A percentile compares a stretch with the other conserved stretches of the same genome.
Evolutionary conservation across 2,888 invertebrate species (phyloP).

Genomic region (Gnatocerus cornutus): DNA sequence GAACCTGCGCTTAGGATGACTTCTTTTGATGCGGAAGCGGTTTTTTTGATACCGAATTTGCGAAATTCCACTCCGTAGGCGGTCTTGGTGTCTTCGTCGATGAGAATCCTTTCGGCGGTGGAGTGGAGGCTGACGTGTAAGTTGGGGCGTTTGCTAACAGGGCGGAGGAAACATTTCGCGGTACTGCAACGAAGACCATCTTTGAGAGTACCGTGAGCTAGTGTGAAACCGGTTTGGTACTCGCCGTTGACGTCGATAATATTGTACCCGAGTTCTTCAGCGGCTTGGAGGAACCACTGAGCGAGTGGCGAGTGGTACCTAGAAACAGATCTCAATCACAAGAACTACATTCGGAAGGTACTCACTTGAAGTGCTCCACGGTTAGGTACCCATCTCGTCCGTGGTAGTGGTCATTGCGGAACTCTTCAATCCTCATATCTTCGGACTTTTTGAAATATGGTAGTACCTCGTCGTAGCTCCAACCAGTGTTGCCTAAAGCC

Average conservation of each 20-base stretch:
- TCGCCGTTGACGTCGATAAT: slow-evolving; percentile 84
- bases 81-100: slow-evolving; percentile 75
- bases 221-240: slow-evolving; percentile 85
- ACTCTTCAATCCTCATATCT: slow-evolving; percentile 80
- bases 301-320: slow-evolving; percentile 81
- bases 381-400: slow-evolving; percentile 82
- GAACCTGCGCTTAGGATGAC: slow-evolving; percentile 90
- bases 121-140: slow-evolving; percentile 75
- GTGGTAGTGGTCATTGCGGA: slow-evolving; percentile 78
- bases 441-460: slow-evolving; percentile 88
- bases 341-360: background rate
- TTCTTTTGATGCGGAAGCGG: slow-evolving; percentile 80
- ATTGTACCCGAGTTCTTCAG: slow-evolving; percentile 80
- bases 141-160: slow-evolving; percentile 79
- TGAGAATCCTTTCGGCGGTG: slow-evolving; percentile 79
- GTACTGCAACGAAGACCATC: slow-evolving; percentile 88
- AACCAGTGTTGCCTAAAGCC: slow-evolving; percentile 81
- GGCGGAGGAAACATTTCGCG: slow-evolving; percentile 86
- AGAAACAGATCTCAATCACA: slow-evolving; percentile 54
- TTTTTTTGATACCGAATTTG: slow-evolving; percentile 72
- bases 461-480: slow-evolving; percentile 84
- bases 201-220: slow-evolving; percentile 84
- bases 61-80: slow-evolving; percentile 79
- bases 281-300: slow-evolving; percentile 81
- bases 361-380: slow-evolving; percentile 79